Evolutionary conservation across 2,888 invertebrate species (phyloP).

Genomic region (Lasioglossum figueresi): DNA sequence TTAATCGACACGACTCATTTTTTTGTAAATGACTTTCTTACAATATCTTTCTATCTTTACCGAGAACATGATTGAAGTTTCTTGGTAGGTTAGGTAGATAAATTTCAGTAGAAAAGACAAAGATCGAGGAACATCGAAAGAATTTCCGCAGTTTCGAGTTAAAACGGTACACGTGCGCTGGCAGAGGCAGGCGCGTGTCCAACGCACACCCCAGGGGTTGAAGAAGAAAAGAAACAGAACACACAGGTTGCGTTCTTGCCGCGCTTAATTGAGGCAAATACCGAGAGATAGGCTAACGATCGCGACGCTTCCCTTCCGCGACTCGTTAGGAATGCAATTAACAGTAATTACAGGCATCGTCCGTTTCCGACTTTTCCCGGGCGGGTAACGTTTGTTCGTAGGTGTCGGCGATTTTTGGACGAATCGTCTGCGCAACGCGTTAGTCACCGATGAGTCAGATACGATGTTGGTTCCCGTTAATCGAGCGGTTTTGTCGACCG

Average conservation of each 20-base stretch:
- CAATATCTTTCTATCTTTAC: too few relatives aligned
- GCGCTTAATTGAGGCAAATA: slow-evolving; percentile 30
- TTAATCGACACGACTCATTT: too few relatives aligned
- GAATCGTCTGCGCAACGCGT: slow-evolving; percentile 40
- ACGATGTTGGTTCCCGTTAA: slow-evolving; percentile 57
- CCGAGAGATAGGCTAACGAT: slow-evolving; percentile 35
- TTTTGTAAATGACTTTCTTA: too few relatives aligned
- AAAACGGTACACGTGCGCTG: not conserved
- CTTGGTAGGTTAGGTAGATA: not conserved
- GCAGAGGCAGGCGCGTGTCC: not conserved
- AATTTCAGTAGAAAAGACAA: not conserved
- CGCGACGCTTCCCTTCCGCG: slow-evolving; percentile 25
- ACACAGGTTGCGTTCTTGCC: not conserved
- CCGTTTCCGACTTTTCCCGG: slow-evolving; percentile 26
- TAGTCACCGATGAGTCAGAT: slow-evolving; percentile 68
- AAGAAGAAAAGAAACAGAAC: slow-evolving; percentile 8
- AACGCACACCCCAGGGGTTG: not conserved
- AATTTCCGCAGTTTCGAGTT: not conserved
- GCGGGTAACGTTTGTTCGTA: not conserved
- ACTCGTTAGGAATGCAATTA: slow-evolving; percentile 44
- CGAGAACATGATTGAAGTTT: too few relatives aligned
- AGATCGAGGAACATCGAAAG: not conserved
- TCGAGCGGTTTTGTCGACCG: slow-evolving; percentile 54
- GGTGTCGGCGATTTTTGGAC: slow-evolving; percentile 31
- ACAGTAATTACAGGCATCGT: slow-evolving; percentile 42